These are phyloP conservation scores for Monopis laevigella DNA, from an alignment of 2,888 invertebrate genomes.

Conservation along the genomic window DNA sequence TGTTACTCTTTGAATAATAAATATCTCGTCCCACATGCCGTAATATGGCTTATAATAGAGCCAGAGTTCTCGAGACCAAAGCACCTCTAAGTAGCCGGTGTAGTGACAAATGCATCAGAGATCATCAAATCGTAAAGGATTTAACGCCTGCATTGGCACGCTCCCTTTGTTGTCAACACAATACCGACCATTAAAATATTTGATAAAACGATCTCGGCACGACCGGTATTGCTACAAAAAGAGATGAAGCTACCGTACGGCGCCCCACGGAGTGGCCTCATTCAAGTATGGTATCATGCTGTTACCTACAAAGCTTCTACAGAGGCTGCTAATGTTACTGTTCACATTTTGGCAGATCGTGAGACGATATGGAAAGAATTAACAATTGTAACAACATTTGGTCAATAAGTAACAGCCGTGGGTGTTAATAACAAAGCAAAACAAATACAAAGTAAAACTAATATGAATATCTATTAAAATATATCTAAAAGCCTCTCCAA, in stretches of 20 bases:
- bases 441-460: too few relatives aligned
- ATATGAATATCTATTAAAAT: neutral
- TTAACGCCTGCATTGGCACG: conserved; percentile 67
- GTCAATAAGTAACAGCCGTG: too few relatives aligned
- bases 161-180: conserved; percentile 62
- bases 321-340: conserved; percentile 34
- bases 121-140: conserved; percentile 65
- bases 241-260: conserved; percentile 54
- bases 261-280: conserved; percentile 51
- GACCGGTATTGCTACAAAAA: conserved; percentile 43
- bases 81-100: conserved; percentile 20
- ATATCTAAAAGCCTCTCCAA: conserved; percentile 2
- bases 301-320: conserved; percentile 33
- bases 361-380: too few relatives aligned
- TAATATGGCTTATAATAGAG: neutral
- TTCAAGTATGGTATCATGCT: conserved; percentile 50
- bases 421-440: too few relatives aligned
- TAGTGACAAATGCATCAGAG: conserved; percentile 56
- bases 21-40: conserved; percentile 8
- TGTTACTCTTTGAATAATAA: conserved; percentile 1
- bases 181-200: conserved; percentile 65
- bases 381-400: too few relatives aligned
- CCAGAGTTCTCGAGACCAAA: conserved; percentile 1
- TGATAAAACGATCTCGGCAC: conserved; percentile 50
- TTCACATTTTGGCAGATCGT: conserved; percentile 34